Conservation (phyloP, 2,888 invertebrate species). For the Geotrupes spiniger region DNA sequence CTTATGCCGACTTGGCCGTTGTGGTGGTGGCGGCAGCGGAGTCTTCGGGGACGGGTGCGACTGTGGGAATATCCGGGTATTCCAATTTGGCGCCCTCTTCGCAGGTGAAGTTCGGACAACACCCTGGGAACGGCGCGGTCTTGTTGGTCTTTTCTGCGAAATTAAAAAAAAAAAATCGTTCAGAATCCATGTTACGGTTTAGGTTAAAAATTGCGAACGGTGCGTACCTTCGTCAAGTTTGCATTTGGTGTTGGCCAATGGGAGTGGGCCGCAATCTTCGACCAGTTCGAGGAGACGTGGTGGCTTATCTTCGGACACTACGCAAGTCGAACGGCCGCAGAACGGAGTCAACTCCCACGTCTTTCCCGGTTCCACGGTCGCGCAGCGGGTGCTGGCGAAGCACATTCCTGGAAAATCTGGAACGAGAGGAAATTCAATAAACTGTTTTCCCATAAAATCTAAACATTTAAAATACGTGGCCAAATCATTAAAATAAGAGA, state of each 20-base stretch:
- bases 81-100: slow-evolving; percentile 82
- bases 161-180: too few relatives aligned
- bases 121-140: slow-evolving; percentile 81
- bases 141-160: slow-evolving; percentile 80
- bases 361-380: slow-evolving; percentile 81
- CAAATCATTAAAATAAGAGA: neutral
- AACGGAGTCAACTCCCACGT: slow-evolving; percentile 85
- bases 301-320: slow-evolving; percentile 71
- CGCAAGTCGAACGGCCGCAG: slow-evolving; percentile 89
- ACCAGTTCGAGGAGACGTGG: slow-evolving; percentile 78
- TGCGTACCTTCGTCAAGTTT: slow-evolving; percentile 65
- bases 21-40: slow-evolving; percentile 14
- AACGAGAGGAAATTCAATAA: slow-evolving; percentile 36
- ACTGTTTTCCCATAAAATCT: neutral
- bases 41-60: slow-evolving; percentile 47
- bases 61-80: slow-evolving; percentile 74
- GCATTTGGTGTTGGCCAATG: slow-evolving; percentile 83
- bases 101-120: slow-evolving; percentile 83
- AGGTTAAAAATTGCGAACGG: neutral
- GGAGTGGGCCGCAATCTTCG: slow-evolving; percentile 87
- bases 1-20: slow-evolving; percentile 19
- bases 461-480: neutral
- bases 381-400: slow-evolving; percentile 86
- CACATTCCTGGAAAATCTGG: slow-evolving; percentile 88
- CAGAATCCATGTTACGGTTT: too few relatives aligned